Base-by-base conservation (phyloP, 2,797 vertebrate species). In the Pantherophis alleghaniensis region DNA sequence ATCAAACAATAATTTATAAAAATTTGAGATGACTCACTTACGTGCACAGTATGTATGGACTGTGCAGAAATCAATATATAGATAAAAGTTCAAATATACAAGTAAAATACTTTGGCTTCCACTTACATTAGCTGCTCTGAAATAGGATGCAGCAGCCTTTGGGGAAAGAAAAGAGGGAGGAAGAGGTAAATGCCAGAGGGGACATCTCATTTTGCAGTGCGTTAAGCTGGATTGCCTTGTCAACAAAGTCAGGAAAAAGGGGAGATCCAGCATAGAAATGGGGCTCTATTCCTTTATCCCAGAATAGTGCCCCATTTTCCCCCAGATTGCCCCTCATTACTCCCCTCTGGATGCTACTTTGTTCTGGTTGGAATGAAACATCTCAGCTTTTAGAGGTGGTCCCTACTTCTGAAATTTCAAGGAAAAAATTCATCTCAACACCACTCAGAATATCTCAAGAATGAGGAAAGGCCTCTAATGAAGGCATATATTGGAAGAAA, bases 391-490 rank as follows among this genome's bases (percentile, higher is more conserved):
- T 90, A 61, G 66, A 93, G 56, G 5, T 18, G 11, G 92, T 94
- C 92, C 95, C 94, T 95, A 95, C 95, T 95, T 93, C 91, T 90
- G 91, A 93, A 74, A 90, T 93, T 87, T 91, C 92, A 86, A 32
- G 92, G 94, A 57, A 47, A 69, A 95, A 96, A 96, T 95, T 90
- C 94, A 96, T 95, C 94, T 97, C 61, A 95, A 96, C 96, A 94
- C 97, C 97, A 97, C 96, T 94, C 96, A 94, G 83, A 89, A 91
- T 91, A 92, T 93, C 86, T 90, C 66, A 93, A 96, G 94, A 92
- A 57, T 42, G 90, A 37, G 66, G n/a, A 11, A 24, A 89, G 95
- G 95, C 96, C 94, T 95, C 94, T 94, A 96, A 95, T 93, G 91
- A 24, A 16, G 87, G 28, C 51, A 59, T 93, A 74, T 24, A 66